A percentile compares a stretch with the other conserved stretches of the same genome.
These are phyloP conservation scores for Lottia gigantea DNA, from an alignment of 2,888 invertebrate genomes.

Conservation along the genomic window DNA sequence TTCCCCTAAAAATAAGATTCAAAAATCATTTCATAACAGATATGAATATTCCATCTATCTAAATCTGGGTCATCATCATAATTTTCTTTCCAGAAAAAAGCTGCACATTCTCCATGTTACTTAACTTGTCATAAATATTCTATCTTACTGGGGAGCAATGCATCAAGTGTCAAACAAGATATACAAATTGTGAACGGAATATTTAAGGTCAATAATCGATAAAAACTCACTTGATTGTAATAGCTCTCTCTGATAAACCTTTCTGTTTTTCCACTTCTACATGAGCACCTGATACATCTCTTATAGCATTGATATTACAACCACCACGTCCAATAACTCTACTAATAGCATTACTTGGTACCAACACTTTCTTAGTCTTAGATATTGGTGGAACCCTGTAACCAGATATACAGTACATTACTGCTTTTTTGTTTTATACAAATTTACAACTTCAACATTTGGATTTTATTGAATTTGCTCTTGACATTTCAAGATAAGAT, in stretches of 20 bases:
- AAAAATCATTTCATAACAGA: slow-evolving; percentile 4
- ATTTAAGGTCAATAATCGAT: no score
- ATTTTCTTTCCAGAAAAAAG: no score
- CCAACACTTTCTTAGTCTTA: slow-evolving; percentile 86
- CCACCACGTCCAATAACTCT: slow-evolving; percentile 97
- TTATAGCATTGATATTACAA: slow-evolving; percentile 97
- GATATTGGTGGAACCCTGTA: neutral
- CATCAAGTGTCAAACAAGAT: no score
- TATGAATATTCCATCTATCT: no score
- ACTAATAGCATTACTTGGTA: slow-evolving; percentile 94
- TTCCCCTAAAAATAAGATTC: slow-evolving; percentile 78
- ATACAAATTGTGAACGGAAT: no score
- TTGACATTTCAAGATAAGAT: no score
- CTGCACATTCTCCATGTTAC: no score
- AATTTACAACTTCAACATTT: neutral
- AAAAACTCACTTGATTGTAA: slow-evolving; percentile 86
- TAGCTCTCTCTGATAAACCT: slow-evolving; percentile 75
- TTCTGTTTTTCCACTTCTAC: slow-evolving; percentile 97
- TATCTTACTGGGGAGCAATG: no score
- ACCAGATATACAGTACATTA: neutral
- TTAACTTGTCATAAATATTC: no score
- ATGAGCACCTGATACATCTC: slow-evolving; percentile 95
- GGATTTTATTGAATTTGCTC: no score
- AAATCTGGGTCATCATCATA: no score
- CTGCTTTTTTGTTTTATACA: neutral